A percentile compares a stretch with the other conserved stretches of the same genome.
Evolutionary conservation across 2,797 vertebrate species (phyloP).

Genomic region (Trematomus bernacchii): DNA sequence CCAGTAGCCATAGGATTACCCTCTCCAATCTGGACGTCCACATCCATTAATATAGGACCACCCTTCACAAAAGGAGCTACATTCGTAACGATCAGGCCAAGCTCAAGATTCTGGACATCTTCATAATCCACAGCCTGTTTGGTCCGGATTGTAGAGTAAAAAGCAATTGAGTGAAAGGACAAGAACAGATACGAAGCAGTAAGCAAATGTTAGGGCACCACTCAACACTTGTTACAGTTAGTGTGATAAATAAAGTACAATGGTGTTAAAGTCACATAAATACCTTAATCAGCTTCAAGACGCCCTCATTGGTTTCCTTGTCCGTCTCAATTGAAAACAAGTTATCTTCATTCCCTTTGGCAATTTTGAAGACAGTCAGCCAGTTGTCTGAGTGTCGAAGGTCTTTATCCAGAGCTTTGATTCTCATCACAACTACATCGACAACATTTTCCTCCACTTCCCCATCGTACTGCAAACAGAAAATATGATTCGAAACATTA

Average conservation of each 20-base stretch:
- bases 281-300: slow-evolving; percentile 94
- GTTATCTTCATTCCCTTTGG: slow-evolving; percentile 88
- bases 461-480: slow-evolving; percentile 83
- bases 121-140: slow-evolving; percentile 91
- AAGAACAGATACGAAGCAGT: slow-evolving; percentile 12
- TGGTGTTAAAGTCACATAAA: not conserved
- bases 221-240: not conserved
- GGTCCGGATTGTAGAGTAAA: not conserved
- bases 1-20: slow-evolving; percentile 67
- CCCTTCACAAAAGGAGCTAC: slow-evolving; percentile 90
- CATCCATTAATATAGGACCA: slow-evolving; percentile 47
- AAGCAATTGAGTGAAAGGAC: not conserved
- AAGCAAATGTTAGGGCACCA: not conserved
- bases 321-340: slow-evolving; percentile 92
- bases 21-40: slow-evolving; percentile 72
- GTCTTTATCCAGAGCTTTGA: slow-evolving; percentile 91
- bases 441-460: slow-evolving; percentile 89
- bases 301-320: slow-evolving; percentile 90
- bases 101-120: slow-evolving; percentile 84
- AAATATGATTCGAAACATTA: slow-evolving; percentile 7
- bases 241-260: not conserved
- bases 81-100: slow-evolving; percentile 89
- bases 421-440: slow-evolving; percentile 88
- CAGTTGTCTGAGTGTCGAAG: slow-evolving; percentile 90
- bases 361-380: slow-evolving; percentile 88